phyloP scores from a whole-genome alignment of 2,113 vertebrate species.

The Cyanoliseus patagonus region DNA sequence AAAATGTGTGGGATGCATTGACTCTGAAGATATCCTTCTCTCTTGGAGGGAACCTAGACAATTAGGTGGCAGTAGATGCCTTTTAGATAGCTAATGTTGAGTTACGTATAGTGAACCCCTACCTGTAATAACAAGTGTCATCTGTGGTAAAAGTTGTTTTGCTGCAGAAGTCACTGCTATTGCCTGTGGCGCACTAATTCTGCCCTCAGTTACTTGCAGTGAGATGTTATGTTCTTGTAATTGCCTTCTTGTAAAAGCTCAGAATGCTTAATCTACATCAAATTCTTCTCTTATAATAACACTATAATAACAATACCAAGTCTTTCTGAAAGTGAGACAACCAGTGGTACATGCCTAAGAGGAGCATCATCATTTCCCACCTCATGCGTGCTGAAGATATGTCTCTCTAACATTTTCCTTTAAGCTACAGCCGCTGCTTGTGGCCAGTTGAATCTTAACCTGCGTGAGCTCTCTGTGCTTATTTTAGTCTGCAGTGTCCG shows the following conservation, averaged over 20 bases:
- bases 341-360: neutral
- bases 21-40: neutral
- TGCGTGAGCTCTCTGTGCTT: neutral
- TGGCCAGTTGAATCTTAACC: neutral
- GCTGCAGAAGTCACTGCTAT: neutral
- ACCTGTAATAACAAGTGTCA: neutral
- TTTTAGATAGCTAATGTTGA: neutral
- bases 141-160: neutral
- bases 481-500: neutral
- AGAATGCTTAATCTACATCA: neutral
- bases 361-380: neutral
- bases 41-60: neutral
- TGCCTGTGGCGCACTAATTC: neutral
- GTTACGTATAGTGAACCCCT: neutral
- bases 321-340: neutral
- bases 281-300: neutral
- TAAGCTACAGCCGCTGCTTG: neutral
- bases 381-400: neutral
- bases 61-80: neutral
- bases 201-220: neutral
- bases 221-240: neutral
- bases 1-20: neutral
- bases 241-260: neutral
- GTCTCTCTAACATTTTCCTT: neutral
- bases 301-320: neutral